Percentiles rank a stretch among this genome's conserved stretches.
phyloP scores from a whole-genome alignment of 2,113 vertebrate species.

The Tyto alba region DNA sequence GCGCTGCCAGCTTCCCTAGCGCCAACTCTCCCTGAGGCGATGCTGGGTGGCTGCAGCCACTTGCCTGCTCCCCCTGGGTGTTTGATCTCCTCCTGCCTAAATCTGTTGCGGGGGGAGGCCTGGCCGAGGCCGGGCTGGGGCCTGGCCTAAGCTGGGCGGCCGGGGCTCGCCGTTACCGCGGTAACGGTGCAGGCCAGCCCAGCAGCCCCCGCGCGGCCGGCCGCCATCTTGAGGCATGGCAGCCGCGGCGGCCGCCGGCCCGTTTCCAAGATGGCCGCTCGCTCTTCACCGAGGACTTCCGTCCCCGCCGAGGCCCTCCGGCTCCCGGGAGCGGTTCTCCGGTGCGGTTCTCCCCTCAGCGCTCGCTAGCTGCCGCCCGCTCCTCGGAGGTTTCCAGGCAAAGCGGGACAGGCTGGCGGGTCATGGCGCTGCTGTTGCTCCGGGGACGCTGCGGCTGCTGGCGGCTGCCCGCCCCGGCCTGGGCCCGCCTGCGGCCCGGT shows the following conservation, averaged over 20 bases:
- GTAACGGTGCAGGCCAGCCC: neutral
- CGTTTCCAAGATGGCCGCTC: slow-evolving; percentile 12
- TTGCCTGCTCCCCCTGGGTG: neutral
- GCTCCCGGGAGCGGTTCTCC: too few species aligned
- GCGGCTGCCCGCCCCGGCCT: neutral
- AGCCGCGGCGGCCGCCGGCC: rapidly evolving
- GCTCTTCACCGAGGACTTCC: neutral
- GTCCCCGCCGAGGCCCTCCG: neutral
- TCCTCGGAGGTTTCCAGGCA: too few species aligned
- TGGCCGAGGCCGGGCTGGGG: too few species aligned
- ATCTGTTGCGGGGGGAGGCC: rapidly evolving
- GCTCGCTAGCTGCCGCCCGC: neutral
- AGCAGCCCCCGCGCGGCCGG: neutral
- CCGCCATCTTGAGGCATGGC: slow-evolving; percentile 29
- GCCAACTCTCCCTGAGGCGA: too few species aligned
- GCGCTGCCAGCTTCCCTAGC: neutral
- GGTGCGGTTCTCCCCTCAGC: neutral
- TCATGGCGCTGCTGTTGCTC: neutral
- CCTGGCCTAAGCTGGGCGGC: too few species aligned
- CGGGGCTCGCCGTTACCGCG: neutral
- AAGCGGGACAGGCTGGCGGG: neutral
- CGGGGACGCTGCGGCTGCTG: neutral
- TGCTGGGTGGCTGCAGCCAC: neutral
- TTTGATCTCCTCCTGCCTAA: neutral
- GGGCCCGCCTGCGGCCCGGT: neutral